These are phyloP conservation scores for Drosophila triauraria DNA, from an alignment of 1,140 invertebrate species.

Conservation along the genomic window DNA sequence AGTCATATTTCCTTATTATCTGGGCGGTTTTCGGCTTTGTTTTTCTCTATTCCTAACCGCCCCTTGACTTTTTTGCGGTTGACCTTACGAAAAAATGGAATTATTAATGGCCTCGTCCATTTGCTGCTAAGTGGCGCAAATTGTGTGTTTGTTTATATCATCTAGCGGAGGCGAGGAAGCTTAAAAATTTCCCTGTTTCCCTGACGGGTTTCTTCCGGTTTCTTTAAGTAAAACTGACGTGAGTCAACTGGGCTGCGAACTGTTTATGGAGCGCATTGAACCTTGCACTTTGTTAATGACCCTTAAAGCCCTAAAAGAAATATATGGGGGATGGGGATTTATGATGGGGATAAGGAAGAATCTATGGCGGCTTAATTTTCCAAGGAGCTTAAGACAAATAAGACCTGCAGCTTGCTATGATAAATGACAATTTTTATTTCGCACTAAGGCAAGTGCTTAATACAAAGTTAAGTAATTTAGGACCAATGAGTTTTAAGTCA, in stretches of 20 bases:
- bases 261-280: conserved; percentile 72
- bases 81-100: conserved; percentile 69
- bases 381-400: background rate
- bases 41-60: conserved; percentile 22
- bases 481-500: no score
- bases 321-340: conserved; percentile 21
- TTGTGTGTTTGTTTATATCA: conserved; percentile 83
- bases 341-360: background rate
- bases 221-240: conserved; percentile 43
- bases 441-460: background rate
- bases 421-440: background rate
- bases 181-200: conserved; percentile 50
- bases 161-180: conserved; percentile 51
- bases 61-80: conserved; percentile 67
- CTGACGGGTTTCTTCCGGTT: conserved; percentile 23
- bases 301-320: conserved; percentile 59
- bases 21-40: conserved; percentile 31
- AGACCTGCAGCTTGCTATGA: background rate
- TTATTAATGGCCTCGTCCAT: conserved; percentile 82
- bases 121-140: conserved; percentile 82
- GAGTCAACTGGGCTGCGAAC: conserved; percentile 24
- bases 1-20: conserved; percentile 83
- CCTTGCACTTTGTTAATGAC: conserved; percentile 72
- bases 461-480: background rate
- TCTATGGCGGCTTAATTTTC: background rate